Evolutionary conservation across 2,888 invertebrate genomes (phyloP), one percentile per base, ranked within the genome.

Genomic region (Erebia palarica): DNA sequence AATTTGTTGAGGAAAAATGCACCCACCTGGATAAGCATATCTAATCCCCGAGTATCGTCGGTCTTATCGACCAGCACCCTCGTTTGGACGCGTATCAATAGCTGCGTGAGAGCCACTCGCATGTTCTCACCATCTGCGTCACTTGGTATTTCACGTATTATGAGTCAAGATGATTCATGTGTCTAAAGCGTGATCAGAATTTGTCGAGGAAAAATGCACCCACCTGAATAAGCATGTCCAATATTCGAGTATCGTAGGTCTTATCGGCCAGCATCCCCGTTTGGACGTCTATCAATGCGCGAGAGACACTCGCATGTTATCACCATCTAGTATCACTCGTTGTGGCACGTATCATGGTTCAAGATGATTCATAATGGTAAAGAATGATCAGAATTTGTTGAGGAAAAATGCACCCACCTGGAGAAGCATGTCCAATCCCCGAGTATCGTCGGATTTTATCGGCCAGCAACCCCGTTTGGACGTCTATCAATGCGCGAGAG

Each of bases 11-110:
- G 14, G 14, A 49, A 44, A 47, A 2, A 1, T 51, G 3, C 13
- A 55, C 78, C 72, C 68, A 92, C 90, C 92, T 94, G 91, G 86
- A 91, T 87, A 74, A 90, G 86, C 93, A 87, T 79, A 81, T 94
- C 94, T 58, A 97, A 94, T 74, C 96, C 96, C 79, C 96, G 96
- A 0, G 97, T 97, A 81, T 98, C 97, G 80, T 98, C 97, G 76
- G 96, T 96, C 74, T 95, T 94, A 68, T 94, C 93, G 9, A 80
- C 83, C 69, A 97, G 86, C 86, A 98, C 92, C 79, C 95, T 94
- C 66, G 90, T 94, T 85, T 96, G 96, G 11, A 97, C 90, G 3
- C 92, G 89, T 61, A 94, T 91, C 81, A 97, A 89, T 1, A 95
- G 86, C 36, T 94, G 88, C 0, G 94, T 94, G 1, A 97, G 85